phyloP scores from a whole-genome alignment of 2,888 invertebrate species.

The Autographa pulchrina region DNA sequence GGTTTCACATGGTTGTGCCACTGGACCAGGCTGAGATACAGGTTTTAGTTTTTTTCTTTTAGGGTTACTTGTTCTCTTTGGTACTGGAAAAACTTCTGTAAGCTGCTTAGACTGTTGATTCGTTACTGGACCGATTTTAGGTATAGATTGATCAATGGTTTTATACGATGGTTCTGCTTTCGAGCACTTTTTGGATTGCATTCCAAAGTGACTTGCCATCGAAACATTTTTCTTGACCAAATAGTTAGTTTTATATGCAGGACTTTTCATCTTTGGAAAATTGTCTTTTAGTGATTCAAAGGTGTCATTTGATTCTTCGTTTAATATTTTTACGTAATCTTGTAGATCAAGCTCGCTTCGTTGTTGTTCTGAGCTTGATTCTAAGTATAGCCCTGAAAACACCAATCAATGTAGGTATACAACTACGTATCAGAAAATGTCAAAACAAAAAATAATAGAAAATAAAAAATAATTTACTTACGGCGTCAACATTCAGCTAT shows the following conservation, averaged over 20 bases:
- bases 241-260: not conserved
- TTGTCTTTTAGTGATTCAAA: not conserved
- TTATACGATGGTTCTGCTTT: not conserved
- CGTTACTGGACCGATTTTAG: not conserved
- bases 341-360: conserved; percentile 2
- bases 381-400: conserved; percentile 6
- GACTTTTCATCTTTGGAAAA: conserved; percentile 3
- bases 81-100: not conserved
- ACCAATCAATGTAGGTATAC: conserved; percentile 9
- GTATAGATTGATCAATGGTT: not conserved
- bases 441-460: conserved; percentile 2
- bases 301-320: not conserved
- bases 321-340: not conserved
- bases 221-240: not conserved
- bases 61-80: not conserved
- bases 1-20: not conserved
- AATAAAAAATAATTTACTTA: conserved; percentile 7
- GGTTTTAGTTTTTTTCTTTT: not conserved
- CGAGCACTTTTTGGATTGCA: not conserved
- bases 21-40: not conserved
- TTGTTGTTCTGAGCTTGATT: conserved; percentile 1
- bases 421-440: not conserved
- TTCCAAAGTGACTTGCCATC: not conserved
- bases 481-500: not conserved
- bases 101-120: not conserved